phyloP scores from a whole-genome alignment of 2,888 invertebrate genomes.

The Masnerella sp. region DNA sequence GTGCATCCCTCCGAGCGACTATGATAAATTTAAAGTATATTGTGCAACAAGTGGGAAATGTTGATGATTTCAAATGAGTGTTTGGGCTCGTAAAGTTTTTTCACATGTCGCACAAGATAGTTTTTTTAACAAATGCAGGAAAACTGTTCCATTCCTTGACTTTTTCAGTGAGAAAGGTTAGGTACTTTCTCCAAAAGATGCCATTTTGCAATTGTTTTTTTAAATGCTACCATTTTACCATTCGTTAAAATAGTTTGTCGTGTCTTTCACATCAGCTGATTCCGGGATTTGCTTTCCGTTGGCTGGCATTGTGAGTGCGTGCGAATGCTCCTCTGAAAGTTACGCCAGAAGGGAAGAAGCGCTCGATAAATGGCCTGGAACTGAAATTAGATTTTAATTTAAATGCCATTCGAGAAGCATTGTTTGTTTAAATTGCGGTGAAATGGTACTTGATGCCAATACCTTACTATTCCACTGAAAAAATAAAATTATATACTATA shows the following conservation, averaged over 20 bases:
- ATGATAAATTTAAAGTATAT: slow-evolving; percentile 36
- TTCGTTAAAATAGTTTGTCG: slow-evolving; percentile 56
- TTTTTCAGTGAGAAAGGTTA: too few relatives aligned
- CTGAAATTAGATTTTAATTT: slow-evolving; percentile 47
- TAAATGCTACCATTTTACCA: too few relatives aligned
- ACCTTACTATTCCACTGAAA: background rate
- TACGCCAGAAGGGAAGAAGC: slow-evolving; percentile 32
- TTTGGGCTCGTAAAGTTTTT: too few relatives aligned
- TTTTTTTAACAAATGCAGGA: too few relatives aligned
- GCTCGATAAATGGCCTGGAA: slow-evolving; percentile 29
- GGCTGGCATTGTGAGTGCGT: slow-evolving; percentile 27
- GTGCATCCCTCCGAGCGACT: slow-evolving; percentile 36
- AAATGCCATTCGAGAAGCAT: slow-evolving; percentile 36
- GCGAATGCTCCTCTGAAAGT: slow-evolving; percentile 23
- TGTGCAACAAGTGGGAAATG: too few relatives aligned
- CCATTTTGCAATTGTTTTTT: too few relatives aligned
- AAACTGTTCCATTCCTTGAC: too few relatives aligned
- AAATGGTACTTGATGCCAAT: slow-evolving; percentile 13
- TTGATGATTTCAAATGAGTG: too few relatives aligned
- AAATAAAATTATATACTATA: too few relatives aligned
- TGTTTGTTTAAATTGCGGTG: slow-evolving; percentile 21
- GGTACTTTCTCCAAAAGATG: too few relatives aligned
- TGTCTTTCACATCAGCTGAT: slow-evolving; percentile 29
- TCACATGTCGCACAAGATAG: too few relatives aligned
- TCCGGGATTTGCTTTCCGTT: slow-evolving; percentile 10